Percentiles rank a stretch among this genome's conserved stretches.
phyloP scores from a whole-genome alignment of 1,140 invertebrate genomes.

The Cydia fagiglandana region DNA sequence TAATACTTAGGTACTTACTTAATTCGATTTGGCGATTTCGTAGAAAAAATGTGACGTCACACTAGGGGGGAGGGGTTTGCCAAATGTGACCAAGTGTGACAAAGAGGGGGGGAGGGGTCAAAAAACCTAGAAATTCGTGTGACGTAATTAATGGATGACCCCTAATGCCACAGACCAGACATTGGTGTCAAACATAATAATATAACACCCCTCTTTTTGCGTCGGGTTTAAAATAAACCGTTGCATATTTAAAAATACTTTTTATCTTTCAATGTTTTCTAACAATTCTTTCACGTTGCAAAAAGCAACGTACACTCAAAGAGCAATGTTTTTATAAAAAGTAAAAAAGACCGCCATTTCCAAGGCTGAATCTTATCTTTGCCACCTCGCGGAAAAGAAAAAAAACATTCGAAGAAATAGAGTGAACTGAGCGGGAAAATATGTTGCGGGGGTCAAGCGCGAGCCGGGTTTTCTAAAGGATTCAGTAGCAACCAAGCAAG shows the following conservation, averaged over 20 bases:
- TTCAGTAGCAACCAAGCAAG: neutral
- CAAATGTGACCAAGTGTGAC: too few species aligned
- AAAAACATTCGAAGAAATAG: neutral
- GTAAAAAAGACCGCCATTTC: neutral
- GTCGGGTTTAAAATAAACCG: too few species aligned
- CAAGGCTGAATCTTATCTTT: slow-evolving; percentile 3
- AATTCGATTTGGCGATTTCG: too few species aligned
- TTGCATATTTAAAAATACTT: neutral
- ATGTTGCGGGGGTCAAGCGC: neutral
- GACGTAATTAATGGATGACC: too few species aligned
- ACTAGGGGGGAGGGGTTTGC: too few species aligned
- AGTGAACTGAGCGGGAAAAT: slow-evolving; percentile 1
- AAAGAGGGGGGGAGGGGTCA: too few species aligned
- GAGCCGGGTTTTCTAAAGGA: neutral
- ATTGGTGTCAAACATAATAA: too few species aligned
- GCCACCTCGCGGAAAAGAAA: neutral
- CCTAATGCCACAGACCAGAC: too few species aligned
- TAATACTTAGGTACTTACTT: too few species aligned
- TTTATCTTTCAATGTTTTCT: neutral
- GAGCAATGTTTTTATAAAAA: neutral
- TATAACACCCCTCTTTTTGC: too few species aligned
- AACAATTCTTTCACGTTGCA: neutral
- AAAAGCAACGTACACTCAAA: neutral
- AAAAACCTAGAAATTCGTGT: too few species aligned
- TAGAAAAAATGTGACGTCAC: too few species aligned